A percentile compares a stretch with the other conserved stretches of the same genome.
These are phyloP conservation scores for Daboia siamensis DNA, from an alignment of 2,113 vertebrate genomes.

Conservation along the genomic window DNA sequence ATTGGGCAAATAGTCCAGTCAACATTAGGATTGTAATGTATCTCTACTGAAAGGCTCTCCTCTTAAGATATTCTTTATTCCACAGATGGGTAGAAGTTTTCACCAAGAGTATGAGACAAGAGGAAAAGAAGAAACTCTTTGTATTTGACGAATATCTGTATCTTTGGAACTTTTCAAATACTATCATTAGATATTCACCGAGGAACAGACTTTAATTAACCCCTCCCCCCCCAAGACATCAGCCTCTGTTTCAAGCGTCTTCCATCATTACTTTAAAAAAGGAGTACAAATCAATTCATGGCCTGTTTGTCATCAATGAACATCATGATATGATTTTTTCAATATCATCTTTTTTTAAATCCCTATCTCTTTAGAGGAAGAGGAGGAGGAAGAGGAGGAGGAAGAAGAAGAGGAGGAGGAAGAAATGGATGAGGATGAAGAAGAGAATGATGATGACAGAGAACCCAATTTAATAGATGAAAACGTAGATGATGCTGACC, in stretches of 20 bases:
- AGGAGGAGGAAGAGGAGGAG: constrained; percentile 77
- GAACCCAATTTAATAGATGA: constrained; percentile 80
- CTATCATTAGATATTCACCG: too few relatives aligned
- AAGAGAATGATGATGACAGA: constrained; percentile 84
- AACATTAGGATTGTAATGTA: background rate
- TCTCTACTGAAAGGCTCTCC: background rate
- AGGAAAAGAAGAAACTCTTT: background rate
- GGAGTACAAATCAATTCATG: background rate
- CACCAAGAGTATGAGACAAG: background rate
- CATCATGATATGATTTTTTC: background rate
- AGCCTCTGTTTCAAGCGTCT: background rate
- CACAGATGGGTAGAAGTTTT: background rate
- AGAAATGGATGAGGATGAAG: constrained; percentile 77
- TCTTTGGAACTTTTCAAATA: background rate
- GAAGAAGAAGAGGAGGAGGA: constrained; percentile 70
- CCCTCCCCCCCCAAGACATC: background rate
- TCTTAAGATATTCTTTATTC: background rate
- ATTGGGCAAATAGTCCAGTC: background rate
- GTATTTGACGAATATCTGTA: background rate
- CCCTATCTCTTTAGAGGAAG: constrained; percentile 65
- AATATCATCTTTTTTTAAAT: constrained; percentile 13
- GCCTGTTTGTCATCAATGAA: background rate
- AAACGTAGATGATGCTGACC: constrained; percentile 77
- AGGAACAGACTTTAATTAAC: background rate
- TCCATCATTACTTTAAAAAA: background rate